A percentile compares a stretch with the other conserved stretches of the same genome.
These are phyloP conservation scores for Vombatus ursinus DNA, from an alignment of 2,113 vertebrate genomes.

Conservation along the genomic window DNA sequence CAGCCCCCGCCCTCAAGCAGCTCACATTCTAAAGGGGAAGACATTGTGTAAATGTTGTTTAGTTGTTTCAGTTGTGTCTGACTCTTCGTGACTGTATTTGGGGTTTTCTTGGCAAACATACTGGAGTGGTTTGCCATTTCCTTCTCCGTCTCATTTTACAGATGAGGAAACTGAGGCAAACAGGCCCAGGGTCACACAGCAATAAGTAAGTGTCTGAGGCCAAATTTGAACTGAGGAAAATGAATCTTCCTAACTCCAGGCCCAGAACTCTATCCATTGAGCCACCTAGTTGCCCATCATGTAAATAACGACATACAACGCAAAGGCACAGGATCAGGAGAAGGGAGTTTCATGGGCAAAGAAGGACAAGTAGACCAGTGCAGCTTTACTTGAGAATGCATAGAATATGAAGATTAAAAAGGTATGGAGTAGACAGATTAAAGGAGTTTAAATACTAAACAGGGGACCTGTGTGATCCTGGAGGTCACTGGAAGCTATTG, in stretches of 20 bases:
- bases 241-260: background rate
- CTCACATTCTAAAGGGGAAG: background rate
- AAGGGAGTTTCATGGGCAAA: background rate
- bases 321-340: background rate
- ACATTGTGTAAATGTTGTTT: background rate
- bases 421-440: background rate
- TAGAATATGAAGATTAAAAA: background rate
- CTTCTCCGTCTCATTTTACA: background rate
- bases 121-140: background rate
- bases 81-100: background rate
- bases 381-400: background rate
- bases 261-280: background rate
- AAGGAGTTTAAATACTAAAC: background rate
- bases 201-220: background rate
- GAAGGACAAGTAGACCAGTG: background rate
- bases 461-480: background rate
- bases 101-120: too few relatives aligned
- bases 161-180: background rate
- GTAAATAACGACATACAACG: background rate
- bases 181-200: background rate
- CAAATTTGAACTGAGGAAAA: background rate
- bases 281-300: background rate
- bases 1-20: background rate
- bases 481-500: background rate
- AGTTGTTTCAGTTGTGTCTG: background rate